Evolutionary conservation across 1,140 invertebrate species (phyloP), one percentile per base, ranked within the genome.

Genomic region (Plectrocnemia conspersa): DNA sequence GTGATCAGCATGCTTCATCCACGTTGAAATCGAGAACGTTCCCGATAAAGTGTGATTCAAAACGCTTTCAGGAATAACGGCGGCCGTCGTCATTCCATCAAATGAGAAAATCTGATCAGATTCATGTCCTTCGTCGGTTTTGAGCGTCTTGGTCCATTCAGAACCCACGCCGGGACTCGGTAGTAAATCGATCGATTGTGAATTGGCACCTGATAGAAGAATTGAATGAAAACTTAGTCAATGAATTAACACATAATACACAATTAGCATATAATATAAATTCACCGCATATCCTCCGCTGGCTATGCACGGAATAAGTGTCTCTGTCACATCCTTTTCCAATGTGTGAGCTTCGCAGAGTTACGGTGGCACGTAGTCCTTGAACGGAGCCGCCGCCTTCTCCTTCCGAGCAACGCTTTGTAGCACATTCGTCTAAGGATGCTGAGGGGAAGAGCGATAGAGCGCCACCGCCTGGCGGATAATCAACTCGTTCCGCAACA

Each of bases 41-140:
- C 83, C 75, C 11, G 83, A 82, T 21, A 94, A 69, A 10, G 81
- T 78, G 65, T 93, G 88, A 66, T 88, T 74, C 61, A 93, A 64
- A 33, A 91, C 68, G 57, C 80, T 74, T 58, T 81, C 81, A 0
- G 90, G 89, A 19, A 93, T 81, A n/a, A 91, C 83, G 0, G 92
- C 90, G 1, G 91, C 89, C 5, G 89, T 89, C 18, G 80, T 88
- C 16, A 79, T 78, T 0, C 93, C 93, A 70, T 96, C 93, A 72
- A 97, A 97, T 66, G 92, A 89, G 70, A 93, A 97, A 67, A 97
- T 91, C 59, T 94, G 88, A 68, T 97, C 93, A 35, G 85, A 72
- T 48, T 74, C 72, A 35, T 70, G 73, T 38, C 70, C 93, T 65
- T 96, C 92, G 66, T 98, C 93, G 9, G 88, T 85, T 49, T 89